Percentiles rank a stretch among this genome's conserved stretches.
These are phyloP conservation scores for Porphyrio hochstetteri DNA, from an alignment of 2,113 vertebrate species.

Conservation along the genomic window DNA sequence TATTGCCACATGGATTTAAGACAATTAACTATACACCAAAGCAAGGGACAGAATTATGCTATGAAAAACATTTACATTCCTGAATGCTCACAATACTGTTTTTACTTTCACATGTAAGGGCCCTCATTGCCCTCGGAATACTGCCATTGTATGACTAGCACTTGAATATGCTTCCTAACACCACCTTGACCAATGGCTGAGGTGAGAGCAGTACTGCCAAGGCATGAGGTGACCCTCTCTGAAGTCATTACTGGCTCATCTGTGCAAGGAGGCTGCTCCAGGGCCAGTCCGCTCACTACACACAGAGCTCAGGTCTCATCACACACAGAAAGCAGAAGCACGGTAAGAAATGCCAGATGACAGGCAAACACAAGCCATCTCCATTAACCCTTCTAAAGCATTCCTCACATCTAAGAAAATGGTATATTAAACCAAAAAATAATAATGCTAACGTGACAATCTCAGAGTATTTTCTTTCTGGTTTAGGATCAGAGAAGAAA, in stretches of 20 bases:
- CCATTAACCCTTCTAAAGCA: not conserved
- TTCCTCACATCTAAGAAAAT: not conserved
- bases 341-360: not conserved
- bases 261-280: not conserved
- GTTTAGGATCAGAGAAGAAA: not conserved
- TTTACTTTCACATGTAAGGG: not conserved
- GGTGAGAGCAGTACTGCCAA: not conserved
- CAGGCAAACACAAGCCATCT: not conserved
- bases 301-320: not conserved
- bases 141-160: not conserved
- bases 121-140: not conserved
- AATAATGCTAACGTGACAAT: not conserved
- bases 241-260: not conserved
- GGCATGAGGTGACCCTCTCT: not conserved
- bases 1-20: not conserved
- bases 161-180: not conserved
- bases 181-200: not conserved
- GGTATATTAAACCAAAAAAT: not conserved
- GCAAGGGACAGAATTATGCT: not conserved
- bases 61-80: not conserved
- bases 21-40: not conserved
- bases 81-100: not conserved
- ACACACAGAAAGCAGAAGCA: accelerated
- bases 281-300: not conserved
- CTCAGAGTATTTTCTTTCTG: not conserved